phyloP scores from a whole-genome alignment of 2,113 vertebrate genomes.

The Thamnaconus septentrionalis region DNA sequence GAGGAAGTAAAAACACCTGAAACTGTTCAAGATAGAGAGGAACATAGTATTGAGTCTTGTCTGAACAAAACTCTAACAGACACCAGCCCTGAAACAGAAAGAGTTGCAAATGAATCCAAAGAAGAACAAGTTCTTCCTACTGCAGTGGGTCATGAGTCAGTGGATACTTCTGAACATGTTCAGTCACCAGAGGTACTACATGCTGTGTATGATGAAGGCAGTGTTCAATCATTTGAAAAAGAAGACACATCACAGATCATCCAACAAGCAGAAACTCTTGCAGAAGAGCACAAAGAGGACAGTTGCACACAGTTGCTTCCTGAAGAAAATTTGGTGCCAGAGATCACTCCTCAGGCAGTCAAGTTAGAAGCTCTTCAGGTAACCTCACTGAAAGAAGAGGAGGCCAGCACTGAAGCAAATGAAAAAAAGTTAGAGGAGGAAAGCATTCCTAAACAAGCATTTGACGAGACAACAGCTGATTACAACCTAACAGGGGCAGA shows the following conservation, averaged over 20 bases:
- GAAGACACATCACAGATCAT: background rate
- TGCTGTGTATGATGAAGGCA: background rate
- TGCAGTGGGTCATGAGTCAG: too few species aligned
- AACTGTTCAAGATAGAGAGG: background rate
- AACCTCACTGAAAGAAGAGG: too few species aligned
- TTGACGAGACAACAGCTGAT: too few species aligned
- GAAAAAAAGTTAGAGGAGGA: too few species aligned
- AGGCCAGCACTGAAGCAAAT: too few species aligned
- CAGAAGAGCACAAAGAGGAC: background rate
- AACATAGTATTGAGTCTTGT: too few species aligned
- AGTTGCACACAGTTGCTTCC: too few species aligned
- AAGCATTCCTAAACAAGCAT: too few species aligned
- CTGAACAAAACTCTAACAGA: background rate
- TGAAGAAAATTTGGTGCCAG: too few species aligned
- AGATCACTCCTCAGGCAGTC: too few species aligned
- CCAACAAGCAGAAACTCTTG: background rate
- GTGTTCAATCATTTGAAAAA: background rate
- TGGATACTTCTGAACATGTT: background rate
- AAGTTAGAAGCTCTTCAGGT: too few species aligned
- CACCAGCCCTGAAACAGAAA: background rate
- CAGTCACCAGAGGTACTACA: background rate
- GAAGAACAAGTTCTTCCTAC: background rate
- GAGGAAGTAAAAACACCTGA: background rate
- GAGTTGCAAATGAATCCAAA: background rate
- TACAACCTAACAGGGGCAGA: too few species aligned